phyloP scores from a whole-genome alignment of 2,888 invertebrate species.

The Cabera pusaria region DNA sequence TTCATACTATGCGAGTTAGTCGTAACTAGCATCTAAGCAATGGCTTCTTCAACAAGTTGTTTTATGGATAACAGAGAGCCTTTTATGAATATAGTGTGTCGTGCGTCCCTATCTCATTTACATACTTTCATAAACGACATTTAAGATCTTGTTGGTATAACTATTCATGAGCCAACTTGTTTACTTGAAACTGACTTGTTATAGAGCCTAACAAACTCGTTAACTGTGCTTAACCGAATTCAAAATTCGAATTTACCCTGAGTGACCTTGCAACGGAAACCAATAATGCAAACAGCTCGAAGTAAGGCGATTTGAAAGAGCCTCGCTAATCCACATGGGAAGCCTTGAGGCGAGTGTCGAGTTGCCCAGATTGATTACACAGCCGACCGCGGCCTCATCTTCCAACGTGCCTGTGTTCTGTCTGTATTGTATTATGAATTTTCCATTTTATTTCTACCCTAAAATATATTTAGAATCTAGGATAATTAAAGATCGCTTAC shows the following conservation, averaged over 20 bases:
- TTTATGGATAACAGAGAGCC: slow-evolving; percentile 22
- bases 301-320: slow-evolving; percentile 59
- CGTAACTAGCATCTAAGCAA: slow-evolving; percentile 12
- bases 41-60: slow-evolving; percentile 13
- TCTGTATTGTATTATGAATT: slow-evolving; percentile 2
- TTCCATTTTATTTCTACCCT: slow-evolving; percentile 1
- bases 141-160: background rate
- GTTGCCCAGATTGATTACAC: slow-evolving; percentile 67
- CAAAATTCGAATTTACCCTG: slow-evolving; percentile 10
- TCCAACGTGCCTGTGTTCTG: slow-evolving; percentile 32
- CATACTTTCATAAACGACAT: slow-evolving; percentile 5
- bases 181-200: background rate
- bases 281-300: slow-evolving; percentile 31
- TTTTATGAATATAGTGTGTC: slow-evolving; percentile 2
- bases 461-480: no score
- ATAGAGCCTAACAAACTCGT: no score
- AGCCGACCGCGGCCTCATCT: slow-evolving; percentile 61
- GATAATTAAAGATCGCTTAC: no score
- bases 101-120: slow-evolving; percentile 3
- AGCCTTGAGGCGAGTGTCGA: slow-evolving; percentile 71
- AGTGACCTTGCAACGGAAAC: slow-evolving; percentile 4
- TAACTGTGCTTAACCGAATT: background rate
- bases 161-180: slow-evolving; percentile 2
- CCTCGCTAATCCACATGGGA: slow-evolving; percentile 69
- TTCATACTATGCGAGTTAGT: slow-evolving; percentile 4